Evolutionary conservation across 2,113 vertebrate species (phyloP), one percentile per base, ranked within the genome.

Genomic region (Cebidichthys violaceus): DNA sequence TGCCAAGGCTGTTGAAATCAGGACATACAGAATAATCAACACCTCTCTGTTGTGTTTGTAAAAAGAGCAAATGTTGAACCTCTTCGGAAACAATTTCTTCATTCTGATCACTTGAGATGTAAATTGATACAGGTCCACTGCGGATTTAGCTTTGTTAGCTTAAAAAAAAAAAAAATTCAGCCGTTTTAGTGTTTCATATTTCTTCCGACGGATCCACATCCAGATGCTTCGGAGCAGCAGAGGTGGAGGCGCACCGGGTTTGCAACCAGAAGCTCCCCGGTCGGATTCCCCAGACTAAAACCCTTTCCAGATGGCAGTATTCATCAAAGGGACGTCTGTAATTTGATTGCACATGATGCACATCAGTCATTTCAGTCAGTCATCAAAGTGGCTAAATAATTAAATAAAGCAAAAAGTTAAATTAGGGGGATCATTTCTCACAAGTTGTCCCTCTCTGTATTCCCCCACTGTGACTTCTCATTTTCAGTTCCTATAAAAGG

Each of bases 261-360:
- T 70, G 18, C 15, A 70, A 15, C 59, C 66, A 50, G 29, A 67
- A 45, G 59, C 55, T 75, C 60, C 59, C 29, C 64, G 0, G 62
- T 14, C 52, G 54, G 50, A 55, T 67, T 78, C 22, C 39, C 80
- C 33, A 11, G 41, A 22, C 45, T 73, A 9, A 75, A 50, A 1
- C 50, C 45, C 60, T 57, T 35, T 86, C 73, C 68, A 86, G 83
- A 83, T 88, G 82, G 47, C 15, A 4, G 50, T 77, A 37, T 15
- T 73, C 72, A 64, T 83, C 33, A 67, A 29, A 57, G 60, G 9
- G 37, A 37, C 61, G 24, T 22, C 45, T 50, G 33, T 81, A 62
- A 81, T 89, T 78, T 81, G 15, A 77, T 77, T 83, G 69, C 41
- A 70, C n/a, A 35, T 57, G 22, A 79, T 65, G 66, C 59, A n/a